phyloP scores from a whole-genome alignment of 1,140 invertebrate genomes.

The Papilio aristodemus region DNA sequence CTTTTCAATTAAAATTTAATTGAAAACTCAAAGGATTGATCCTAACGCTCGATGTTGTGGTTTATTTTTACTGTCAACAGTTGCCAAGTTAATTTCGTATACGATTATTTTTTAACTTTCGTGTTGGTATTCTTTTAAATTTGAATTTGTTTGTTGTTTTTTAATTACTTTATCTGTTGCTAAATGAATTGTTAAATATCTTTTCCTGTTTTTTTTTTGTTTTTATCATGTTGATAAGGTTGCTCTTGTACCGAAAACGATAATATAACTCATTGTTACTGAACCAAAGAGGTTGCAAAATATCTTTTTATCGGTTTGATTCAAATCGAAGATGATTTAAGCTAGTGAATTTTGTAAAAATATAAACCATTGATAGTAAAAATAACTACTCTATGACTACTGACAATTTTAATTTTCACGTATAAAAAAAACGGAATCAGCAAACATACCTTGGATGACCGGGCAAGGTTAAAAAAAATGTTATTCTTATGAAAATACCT shows the following conservation, averaged over 20 bases:
- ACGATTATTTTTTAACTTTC: not conserved
- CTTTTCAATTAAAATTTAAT: constrained; percentile 26
- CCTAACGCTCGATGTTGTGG: not conserved
- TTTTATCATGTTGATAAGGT: not conserved
- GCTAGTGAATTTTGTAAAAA: too few species aligned
- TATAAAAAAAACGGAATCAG: too few species aligned
- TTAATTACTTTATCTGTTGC: not conserved
- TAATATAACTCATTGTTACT: not conserved
- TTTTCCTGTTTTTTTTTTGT: not conserved
- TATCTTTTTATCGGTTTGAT: too few species aligned
- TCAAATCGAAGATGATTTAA: too few species aligned
- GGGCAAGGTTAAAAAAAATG: too few species aligned
- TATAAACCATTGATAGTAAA: too few species aligned
- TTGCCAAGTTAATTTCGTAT: constrained; percentile 13
- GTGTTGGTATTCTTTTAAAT: constrained; percentile 13
- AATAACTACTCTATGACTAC: too few species aligned
- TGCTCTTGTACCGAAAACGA: not conserved
- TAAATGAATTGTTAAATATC: constrained; percentile 10
- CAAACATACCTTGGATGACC: too few species aligned
- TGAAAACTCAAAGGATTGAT: constrained; percentile 24
- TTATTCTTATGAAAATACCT: too few species aligned
- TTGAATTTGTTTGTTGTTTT: constrained; percentile 1
- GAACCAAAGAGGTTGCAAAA: too few species aligned
- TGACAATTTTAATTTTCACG: too few species aligned
- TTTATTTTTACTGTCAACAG: constrained; percentile 19